phyloP scores from a whole-genome alignment of 2,797 vertebrate genomes.

The Anniella stebbinsi region DNA sequence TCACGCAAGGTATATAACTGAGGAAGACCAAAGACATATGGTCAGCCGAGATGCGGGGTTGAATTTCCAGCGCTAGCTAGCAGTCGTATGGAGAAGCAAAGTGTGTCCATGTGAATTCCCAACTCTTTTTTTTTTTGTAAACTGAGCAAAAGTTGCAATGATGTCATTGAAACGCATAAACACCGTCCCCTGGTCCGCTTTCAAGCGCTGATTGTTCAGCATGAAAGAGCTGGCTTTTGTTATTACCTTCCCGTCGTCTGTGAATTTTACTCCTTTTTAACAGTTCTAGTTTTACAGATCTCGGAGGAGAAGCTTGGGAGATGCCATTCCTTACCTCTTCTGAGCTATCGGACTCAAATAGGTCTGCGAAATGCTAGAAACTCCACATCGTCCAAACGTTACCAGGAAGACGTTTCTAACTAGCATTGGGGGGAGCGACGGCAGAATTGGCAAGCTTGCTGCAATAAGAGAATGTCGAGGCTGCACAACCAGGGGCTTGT shows the following conservation, averaged over 20 bases:
- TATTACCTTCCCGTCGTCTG: not conserved
- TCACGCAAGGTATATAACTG: not conserved
- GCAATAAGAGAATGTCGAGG: not conserved
- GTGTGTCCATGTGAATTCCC: not conserved
- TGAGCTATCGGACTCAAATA: not conserved
- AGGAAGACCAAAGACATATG: not conserved
- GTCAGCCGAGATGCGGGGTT: not conserved
- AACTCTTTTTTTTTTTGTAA: not conserved
- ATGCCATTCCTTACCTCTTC: constrained; percentile 18
- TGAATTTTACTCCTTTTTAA: constrained; percentile 51
- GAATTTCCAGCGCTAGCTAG: not conserved
- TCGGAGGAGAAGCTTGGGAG: constrained; percentile 34
- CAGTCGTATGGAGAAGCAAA: not conserved
- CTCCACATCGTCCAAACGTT: too few relatives aligned
- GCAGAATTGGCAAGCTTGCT: not conserved
- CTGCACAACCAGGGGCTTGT: too few relatives aligned
- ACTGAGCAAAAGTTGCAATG: not conserved
- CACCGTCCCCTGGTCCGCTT: constrained; percentile 23
- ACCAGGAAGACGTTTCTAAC: not conserved
- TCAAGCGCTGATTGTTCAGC: not conserved
- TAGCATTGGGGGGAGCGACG: not conserved
- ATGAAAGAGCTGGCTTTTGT: not conserved
- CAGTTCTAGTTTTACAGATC: constrained; percentile 13
- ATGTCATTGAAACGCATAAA: constrained; percentile 8
- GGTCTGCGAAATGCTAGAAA: not conserved